These are phyloP conservation scores for Bryconaethiops microstoma DNA, from an alignment of 2,797 vertebrate genomes.

Conservation along the genomic window DNA sequence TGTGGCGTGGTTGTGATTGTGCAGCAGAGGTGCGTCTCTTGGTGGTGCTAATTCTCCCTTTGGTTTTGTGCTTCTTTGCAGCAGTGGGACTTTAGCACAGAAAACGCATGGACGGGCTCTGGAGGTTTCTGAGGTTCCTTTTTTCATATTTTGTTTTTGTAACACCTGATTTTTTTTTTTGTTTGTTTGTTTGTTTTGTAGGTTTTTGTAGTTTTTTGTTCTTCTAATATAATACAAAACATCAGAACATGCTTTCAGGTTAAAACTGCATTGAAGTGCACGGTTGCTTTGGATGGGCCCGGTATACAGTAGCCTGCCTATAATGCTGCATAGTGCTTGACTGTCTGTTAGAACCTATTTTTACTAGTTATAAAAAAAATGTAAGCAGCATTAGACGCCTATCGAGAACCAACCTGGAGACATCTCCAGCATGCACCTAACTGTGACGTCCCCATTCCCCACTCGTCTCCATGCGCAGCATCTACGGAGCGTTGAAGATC, in stretches of 20 bases:
- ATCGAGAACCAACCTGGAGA: slow-evolving; percentile 9
- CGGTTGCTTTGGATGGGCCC: slow-evolving; percentile 18
- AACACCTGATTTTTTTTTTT: slow-evolving; percentile 64
- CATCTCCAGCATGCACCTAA: slow-evolving; percentile 30
- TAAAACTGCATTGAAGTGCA: slow-evolving; percentile 25
- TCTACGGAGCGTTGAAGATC: slow-evolving; percentile 18
- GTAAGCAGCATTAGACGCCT: slow-evolving; percentile 56
- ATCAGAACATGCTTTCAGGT: slow-evolving; percentile 33
- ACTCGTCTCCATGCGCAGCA: background rate
- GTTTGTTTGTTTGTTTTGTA: slow-evolving; percentile 19
- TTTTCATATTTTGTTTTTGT: slow-evolving; percentile 50
- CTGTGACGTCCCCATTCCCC: background rate
- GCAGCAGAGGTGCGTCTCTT: slow-evolving; percentile 74
- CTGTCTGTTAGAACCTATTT: slow-evolving; percentile 53
- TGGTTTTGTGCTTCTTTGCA: slow-evolving; percentile 85
- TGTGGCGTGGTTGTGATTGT: slow-evolving; percentile 78
- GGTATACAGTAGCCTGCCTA: slow-evolving; percentile 30
- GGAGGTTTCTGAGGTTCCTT: slow-evolving; percentile 46
- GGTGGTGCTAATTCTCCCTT: slow-evolving; percentile 78
- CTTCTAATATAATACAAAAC: slow-evolving; percentile 53
- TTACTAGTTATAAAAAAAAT: slow-evolving; percentile 55
- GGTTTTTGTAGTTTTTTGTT: slow-evolving; percentile 46
- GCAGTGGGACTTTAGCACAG: slow-evolving; percentile 77
- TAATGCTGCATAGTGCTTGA: slow-evolving; percentile 72
- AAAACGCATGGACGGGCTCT: slow-evolving; percentile 67